Base-by-base conservation (phyloP, 2,888 invertebrate genomes). In the Eilema sororculum region DNA sequence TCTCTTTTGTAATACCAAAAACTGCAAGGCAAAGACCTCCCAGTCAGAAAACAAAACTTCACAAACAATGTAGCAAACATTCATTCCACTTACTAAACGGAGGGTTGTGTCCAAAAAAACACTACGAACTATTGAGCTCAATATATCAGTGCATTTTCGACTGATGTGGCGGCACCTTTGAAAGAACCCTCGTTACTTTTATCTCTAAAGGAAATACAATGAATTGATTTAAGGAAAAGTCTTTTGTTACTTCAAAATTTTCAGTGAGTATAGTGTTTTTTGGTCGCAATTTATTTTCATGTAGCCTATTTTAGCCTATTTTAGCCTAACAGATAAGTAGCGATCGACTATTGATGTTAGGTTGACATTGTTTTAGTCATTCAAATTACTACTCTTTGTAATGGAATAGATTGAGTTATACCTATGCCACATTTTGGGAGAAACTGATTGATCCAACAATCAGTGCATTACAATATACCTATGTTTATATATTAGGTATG, bases 131-230 rank as follows among this genome's bases (percentile, higher is more conserved):
- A 74, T 70, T 61, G 75, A 81, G 79, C 80, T 52, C 81, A 67
- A 86, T 85, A 83, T 84, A 85, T 85, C 85, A 85, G 80, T 84
- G 84, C 81, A 83, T 78, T 84, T 80, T 68, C 46, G 67, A 37
- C 71, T 75, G 69, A 82, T 78, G 70, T 74, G 75, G 63, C 46
- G 73, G 30, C 63, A 41, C 41, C 63, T 58, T 63, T 63, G 12
- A 68, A 79, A 68, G 65, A 22, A 79, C 80, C 80, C 79, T 75
- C 65, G 65, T 81, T 77, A 79, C 78, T 78, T 78, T 78, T 82
- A 79, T 83, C 76, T 78, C 60, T 65, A 65, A 67, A 61, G 72
- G 73, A 81, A 77, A 81, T 75, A 81, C 73, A 77, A 69, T 77
- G 70, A 77, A 71, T 70, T 74, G 76, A 67, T 86, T 80, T 84